phyloP scores from a whole-genome alignment of 2,797 vertebrate species.

The Mus caroli region DNA sequence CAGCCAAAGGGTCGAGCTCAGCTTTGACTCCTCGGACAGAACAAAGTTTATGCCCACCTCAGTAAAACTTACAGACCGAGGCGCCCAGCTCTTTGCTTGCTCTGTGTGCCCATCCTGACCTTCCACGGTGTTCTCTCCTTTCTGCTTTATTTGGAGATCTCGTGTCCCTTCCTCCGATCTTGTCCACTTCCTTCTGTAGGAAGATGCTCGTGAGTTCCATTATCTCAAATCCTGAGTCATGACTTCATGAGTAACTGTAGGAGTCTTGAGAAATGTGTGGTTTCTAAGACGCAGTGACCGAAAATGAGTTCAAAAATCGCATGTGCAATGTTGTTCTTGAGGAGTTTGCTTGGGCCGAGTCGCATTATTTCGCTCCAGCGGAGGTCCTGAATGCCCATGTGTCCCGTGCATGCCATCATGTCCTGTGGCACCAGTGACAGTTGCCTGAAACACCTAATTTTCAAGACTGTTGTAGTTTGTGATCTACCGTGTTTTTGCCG shows the following conservation, averaged over 20 bases:
- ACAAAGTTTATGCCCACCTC: neutral
- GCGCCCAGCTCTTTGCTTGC: neutral
- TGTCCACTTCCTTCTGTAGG: neutral
- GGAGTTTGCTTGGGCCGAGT: neutral
- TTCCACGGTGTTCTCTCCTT: neutral
- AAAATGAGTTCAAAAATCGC: neutral
- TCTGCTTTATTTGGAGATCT: neutral
- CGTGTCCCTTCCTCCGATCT: neutral
- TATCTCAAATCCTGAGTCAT: neutral
- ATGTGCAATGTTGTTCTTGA: neutral
- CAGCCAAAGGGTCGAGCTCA: neutral
- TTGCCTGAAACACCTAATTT: neutral
- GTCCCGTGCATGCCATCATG: neutral
- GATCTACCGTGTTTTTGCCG: neutral
- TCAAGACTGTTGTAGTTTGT: neutral
- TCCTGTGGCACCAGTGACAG: neutral
- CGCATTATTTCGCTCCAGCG: neutral
- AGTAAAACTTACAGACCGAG: neutral
- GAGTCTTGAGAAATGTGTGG: neutral
- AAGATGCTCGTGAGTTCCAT: neutral
- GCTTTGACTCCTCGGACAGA: neutral
- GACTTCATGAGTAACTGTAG: neutral
- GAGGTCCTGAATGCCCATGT: neutral
- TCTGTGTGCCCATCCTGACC: neutral
- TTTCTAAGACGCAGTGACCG: neutral